Percentiles rank a stretch among this genome's conserved stretches.
phyloP scores from a whole-genome alignment of 2,797 vertebrate genomes.

The Microcaecilia unicolor region DNA sequence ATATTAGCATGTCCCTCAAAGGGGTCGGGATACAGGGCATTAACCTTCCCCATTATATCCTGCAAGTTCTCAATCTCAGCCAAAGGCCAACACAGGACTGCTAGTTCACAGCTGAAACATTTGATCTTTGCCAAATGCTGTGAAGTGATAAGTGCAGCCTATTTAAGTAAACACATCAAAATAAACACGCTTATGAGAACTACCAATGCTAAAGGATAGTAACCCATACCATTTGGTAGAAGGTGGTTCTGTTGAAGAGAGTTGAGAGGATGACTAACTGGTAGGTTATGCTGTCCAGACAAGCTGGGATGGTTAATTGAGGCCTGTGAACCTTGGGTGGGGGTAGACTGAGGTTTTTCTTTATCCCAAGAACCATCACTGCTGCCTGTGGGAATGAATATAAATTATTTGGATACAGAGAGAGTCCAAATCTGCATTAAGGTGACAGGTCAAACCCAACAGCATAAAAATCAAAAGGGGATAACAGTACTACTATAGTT shows the following conservation, averaged over 20 bases:
- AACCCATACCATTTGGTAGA: slow-evolving; percentile 56
- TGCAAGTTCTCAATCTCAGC: no score
- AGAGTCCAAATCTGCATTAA: slow-evolving; percentile 33
- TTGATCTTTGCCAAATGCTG: no score
- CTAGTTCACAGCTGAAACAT: no score
- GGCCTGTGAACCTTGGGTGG: slow-evolving; percentile 45
- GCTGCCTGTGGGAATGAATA: slow-evolving; percentile 59
- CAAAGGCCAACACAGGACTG: no score
- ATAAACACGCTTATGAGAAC: slow-evolving; percentile 20
- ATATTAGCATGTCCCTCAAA: no score
- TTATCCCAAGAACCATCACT: slow-evolving; percentile 65
- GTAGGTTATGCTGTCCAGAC: slow-evolving; percentile 48
- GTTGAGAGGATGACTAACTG: slow-evolving; percentile 55
- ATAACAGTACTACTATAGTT: no score
- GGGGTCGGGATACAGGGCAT: no score
- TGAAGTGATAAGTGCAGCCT: slow-evolving; percentile 16
- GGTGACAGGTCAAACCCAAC: slow-evolving; percentile 18
- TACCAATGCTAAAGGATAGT: slow-evolving; percentile 37
- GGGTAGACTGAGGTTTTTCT: slow-evolving; percentile 50
- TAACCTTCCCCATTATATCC: no score
- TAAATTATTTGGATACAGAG: slow-evolving; percentile 46
- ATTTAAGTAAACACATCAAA: slow-evolving; percentile 19
- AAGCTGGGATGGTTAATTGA: slow-evolving; percentile 46
- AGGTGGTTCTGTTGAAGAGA: slow-evolving; percentile 55
- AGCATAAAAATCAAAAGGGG: no score